phyloP scores from a whole-genome alignment of 2,113 vertebrate species.

The Mustelus asterias region DNA sequence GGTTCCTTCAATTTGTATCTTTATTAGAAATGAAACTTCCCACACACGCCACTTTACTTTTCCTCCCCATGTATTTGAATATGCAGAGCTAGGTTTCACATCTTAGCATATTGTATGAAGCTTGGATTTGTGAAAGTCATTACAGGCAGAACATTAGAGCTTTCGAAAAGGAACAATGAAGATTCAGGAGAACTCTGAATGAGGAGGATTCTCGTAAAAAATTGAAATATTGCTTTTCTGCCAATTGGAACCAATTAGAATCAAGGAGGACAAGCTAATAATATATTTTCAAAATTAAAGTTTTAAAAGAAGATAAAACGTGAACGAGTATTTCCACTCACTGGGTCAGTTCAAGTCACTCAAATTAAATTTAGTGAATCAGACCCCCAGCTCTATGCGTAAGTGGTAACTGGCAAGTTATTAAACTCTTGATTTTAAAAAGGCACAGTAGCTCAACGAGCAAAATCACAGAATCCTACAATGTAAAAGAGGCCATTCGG shows the following conservation, averaged over 20 bases:
- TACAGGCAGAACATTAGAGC: background rate
- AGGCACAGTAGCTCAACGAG: too few relatives aligned
- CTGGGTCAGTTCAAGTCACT: too few relatives aligned
- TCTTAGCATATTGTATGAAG: background rate
- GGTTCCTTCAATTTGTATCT: background rate
- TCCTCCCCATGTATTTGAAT: background rate
- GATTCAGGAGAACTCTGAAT: background rate
- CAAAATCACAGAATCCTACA: too few relatives aligned
- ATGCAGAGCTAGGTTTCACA: background rate
- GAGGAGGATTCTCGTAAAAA: background rate
- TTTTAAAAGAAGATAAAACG: background rate
- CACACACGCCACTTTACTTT: background rate
- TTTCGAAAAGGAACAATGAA: background rate
- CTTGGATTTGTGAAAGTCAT: background rate
- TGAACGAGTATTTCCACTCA: background rate
- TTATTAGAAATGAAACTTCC: background rate
- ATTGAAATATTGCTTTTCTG: background rate
- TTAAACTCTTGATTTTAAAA: background rate
- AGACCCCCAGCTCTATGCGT: background rate
- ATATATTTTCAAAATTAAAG: background rate
- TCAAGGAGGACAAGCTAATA: background rate
- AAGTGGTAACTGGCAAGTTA: background rate
- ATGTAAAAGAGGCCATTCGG: too few relatives aligned
- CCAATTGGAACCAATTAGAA: background rate
- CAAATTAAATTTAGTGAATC: background rate